A percentile compares a stretch with the other conserved stretches of the same genome.
Conservation (phyloP, 2,113 vertebrate species). For the Lophochroa leadbeateri region DNA sequence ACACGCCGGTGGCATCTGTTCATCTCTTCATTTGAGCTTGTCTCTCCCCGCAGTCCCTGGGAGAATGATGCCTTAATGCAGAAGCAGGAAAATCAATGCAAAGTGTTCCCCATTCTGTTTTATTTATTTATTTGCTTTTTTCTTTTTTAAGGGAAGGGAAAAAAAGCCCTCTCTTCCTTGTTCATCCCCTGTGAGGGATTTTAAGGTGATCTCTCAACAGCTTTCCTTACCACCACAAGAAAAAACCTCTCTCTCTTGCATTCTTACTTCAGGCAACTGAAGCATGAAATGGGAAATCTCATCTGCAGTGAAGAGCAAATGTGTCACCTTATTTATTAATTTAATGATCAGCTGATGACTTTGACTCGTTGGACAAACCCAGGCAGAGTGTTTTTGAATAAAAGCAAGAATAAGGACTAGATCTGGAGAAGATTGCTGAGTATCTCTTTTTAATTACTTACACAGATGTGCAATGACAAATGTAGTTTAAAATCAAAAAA, state of each 20-base stretch:
- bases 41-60: constrained; percentile 6
- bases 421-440: not conserved
- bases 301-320: constrained; percentile 43
- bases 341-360: not conserved
- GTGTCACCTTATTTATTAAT: constrained; percentile 69
- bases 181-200: constrained; percentile 50
- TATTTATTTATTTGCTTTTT: constrained; percentile 11
- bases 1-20: constrained; percentile 38
- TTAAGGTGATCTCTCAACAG: constrained; percentile 68
- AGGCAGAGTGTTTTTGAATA: not conserved
- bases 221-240: constrained; percentile 24
- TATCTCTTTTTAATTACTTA: not conserved
- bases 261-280: constrained; percentile 62
- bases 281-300: constrained; percentile 77
- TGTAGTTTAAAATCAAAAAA: not conserved
- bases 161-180: not conserved
- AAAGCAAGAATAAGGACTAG: not conserved
- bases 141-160: not conserved
- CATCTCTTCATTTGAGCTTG: not conserved
- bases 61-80: constrained; percentile 46
- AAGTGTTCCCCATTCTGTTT: constrained; percentile 32
- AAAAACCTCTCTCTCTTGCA: not conserved
- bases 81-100: constrained; percentile 46
- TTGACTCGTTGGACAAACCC: not conserved
- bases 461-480: not conserved